Evolutionary conservation across 1,140 invertebrate species (phyloP), one percentile per base, ranked within the genome.

Genomic region (Bombus huntii): DNA sequence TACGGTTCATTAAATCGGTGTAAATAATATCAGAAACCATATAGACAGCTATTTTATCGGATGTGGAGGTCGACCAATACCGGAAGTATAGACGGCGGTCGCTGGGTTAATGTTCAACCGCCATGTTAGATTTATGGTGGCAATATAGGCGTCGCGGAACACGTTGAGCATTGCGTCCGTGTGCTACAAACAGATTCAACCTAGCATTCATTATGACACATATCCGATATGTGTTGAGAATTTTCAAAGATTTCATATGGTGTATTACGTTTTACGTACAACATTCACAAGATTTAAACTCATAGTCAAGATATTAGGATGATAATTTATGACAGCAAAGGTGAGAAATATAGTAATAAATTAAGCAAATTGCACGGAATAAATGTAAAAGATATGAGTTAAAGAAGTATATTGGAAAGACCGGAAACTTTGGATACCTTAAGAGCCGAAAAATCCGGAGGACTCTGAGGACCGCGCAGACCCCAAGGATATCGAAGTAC

Each of bases 61-160:
- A 90, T 84, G 65, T 65, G 75, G 82, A 92, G 91, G 90, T 93
- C 88, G 83, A 87, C 89, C 89, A 87, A 83, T 87, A 88, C 80
- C 91, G 92, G 92, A 92, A 92, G 89, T 92, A 85, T 87, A 90
- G 83, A 76, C 84, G 89, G 89, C 85, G 91, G 88, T 90, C 80
- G 91, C 81, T 76, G 87, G 89, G 89, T 92, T 93, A 92, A 93
- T 92, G 88, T 86, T 88, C 86, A 82, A 88, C 89, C 88, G 85
- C 90, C 91, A 92, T 91, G 89, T 91, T 91, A 92, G 92, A 94
- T 94, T 94, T 94, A 94, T 94, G 89, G 86, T 77, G 88, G 93
- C 91, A 93, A 94, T 94, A 93, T 94, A 92, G 91, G 92, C 91
- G 88, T 89, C 91, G 90, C 80, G 79, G 76, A 72, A 82, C 86